Evolutionary conservation across 2,113 vertebrate species (phyloP), one percentile per base, ranked within the genome.

Genomic region (Chaenogobius annularis): DNA sequence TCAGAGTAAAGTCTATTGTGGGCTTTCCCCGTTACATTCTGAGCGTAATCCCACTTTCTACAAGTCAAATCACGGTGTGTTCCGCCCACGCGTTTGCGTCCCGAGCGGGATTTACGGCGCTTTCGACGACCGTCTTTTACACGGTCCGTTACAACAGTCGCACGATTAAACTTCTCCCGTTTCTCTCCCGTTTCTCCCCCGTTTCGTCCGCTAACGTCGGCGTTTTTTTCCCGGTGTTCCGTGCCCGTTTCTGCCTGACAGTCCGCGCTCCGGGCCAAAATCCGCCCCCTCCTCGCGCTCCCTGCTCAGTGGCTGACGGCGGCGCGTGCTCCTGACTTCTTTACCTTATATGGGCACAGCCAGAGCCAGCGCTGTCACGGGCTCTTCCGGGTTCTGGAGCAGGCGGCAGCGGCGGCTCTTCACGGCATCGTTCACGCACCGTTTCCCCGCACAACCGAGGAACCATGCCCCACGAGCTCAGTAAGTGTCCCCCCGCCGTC

Each of bases 311-410:
- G 87, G 84, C 73, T 83, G 85, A 77, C 78, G 79, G 86, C 80
- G 83, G 50, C 78, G 68, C 80, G 91, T 89, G 63, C 73, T 75
- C 89, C 79, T 85, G 88, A 94, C 92, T 95, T 97, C 92, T 95
- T 97, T 90, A 97, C 96, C 91, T 96, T 97, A 96, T 97, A 96
- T 96, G 96, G 96, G 93, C 96, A 98, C 90, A 95, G 95, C 86
- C 86, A 89, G 91, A 83, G 91, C 80, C 77, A 56, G 75, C 52
- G 78, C 80, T 67, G 75, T 58, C 55, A 23, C 79, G 37, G 43
- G 62, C 80, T 75, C 91, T 94, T 94, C 93, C 93, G 92, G 89
- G 92, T 94, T 92, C 44, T 58, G 55, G 55, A 22, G 55, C 55
- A 23, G 22, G 55, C 12, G 14, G 11, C 4, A 26, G 22, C 55